Evolutionary conservation across 2,888 invertebrate genomes (phyloP).

Genomic region (Synergus laeviventris): DNA sequence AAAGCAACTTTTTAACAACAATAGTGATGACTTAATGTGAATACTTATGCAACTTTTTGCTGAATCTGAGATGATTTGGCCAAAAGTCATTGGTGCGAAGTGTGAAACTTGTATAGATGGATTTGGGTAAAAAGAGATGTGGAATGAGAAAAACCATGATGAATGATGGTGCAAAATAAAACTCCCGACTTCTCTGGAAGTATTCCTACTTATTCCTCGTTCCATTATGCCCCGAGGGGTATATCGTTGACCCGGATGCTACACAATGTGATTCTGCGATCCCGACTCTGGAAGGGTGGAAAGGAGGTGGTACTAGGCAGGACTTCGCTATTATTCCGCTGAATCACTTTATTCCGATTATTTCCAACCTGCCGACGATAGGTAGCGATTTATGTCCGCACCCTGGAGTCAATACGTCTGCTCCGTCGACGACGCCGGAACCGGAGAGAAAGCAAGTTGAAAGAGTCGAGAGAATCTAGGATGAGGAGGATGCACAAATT

Average conservation of each 20-base stretch:
- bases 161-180: slow-evolving; percentile 67
- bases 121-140: slow-evolving; percentile 30
- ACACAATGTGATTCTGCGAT: slow-evolving; percentile 60
- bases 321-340: slow-evolving; percentile 61
- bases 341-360: slow-evolving; percentile 70
- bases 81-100: too few relatives aligned
- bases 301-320: slow-evolving; percentile 42
- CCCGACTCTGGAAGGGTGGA: slow-evolving; percentile 38
- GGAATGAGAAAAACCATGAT: slow-evolving; percentile 58
- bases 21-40: too few relatives aligned
- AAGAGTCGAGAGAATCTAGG: slow-evolving; percentile 23
- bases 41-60: too few relatives aligned
- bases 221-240: slow-evolving; percentile 62
- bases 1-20: too few relatives aligned
- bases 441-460: slow-evolving; percentile 42
- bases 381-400: slow-evolving; percentile 57
- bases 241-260: slow-evolving; percentile 69
- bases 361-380: slow-evolving; percentile 65
- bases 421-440: slow-evolving; percentile 45
- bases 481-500: slow-evolving; percentile 34
- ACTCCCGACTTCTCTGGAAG: slow-evolving; percentile 49
- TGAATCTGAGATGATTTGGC: too few relatives aligned
- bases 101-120: not conserved
- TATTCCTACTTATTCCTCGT: slow-evolving; percentile 65
- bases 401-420: slow-evolving; percentile 37